Evolutionary conservation across 1,140 invertebrate species (phyloP), one percentile per base, ranked within the genome.

Genomic region (Amphibalanus amphitrite): DNA sequence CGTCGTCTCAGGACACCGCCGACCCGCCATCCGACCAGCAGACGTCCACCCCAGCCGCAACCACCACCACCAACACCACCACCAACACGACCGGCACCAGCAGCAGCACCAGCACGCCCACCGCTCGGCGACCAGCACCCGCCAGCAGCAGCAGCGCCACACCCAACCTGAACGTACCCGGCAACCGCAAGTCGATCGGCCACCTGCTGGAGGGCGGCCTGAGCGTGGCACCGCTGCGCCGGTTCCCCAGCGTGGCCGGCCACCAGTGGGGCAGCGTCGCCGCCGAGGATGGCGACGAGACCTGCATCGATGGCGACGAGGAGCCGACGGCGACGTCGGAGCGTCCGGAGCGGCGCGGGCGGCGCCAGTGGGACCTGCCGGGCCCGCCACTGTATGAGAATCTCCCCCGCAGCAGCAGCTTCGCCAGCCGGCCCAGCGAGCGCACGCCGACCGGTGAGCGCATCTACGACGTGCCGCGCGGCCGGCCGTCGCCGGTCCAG

Each of bases 161-260:
- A 25, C 73, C 73, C 29, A 74, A 74, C 28, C 69, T 74, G 20
- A 74, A 72, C 68, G 71, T 72, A 8, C 71, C 71, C 23, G 70
- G 69, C 23, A 74, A 74, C 69, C 73, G 73, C 65, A 72, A 71
- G 69, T 74, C 70, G 69, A 59, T 70, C 28, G 68, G 67, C 10
- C 40, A 70, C 40, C 30, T 67, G 65, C 28, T 67, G n/a, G 65
- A 67, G 65, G 26, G 26, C 28, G 10, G 10, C 10, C 26, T 67
- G n/a, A 25, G 10, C n/a, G n/a, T 28, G 65, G 65, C 65, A 17
- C 65, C 65, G n/a, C 65, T 67, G 3, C 65, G 65, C 28, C 65
- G 65, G 3, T 67, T 67, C 28, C 65, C 65, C 65, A 67, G 65
- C 28, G 28, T 67, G 26, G n/a, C 65, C 65, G 65, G 65, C 10